phyloP scores from a whole-genome alignment of 2,113 vertebrate species.

The Stomatorhinus ivindoensis region DNA sequence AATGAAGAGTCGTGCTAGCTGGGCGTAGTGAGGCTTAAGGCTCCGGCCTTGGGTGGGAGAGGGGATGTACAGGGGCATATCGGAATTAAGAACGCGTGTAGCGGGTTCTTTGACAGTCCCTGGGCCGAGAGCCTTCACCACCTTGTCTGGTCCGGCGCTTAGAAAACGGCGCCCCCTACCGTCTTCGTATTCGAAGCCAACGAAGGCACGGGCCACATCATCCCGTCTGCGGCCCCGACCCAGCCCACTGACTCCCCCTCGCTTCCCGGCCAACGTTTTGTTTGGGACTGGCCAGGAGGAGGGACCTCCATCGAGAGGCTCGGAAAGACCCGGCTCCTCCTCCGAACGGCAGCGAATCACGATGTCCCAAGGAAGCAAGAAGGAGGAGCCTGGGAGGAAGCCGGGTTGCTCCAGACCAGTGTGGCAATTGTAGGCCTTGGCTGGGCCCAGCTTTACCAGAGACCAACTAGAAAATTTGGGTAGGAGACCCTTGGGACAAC shows the following conservation, averaged over 20 bases:
- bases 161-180: constrained; percentile 87
- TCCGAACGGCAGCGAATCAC: constrained; percentile 85
- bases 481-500: constrained; percentile 86
- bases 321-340: constrained; percentile 65
- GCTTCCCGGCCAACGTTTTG: constrained; percentile 78
- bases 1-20: constrained; percentile 84
- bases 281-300: constrained; percentile 94
- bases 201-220: constrained; percentile 84
- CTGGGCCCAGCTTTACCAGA: constrained; percentile 85
- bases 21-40: constrained; percentile 86
- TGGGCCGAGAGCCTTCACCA: constrained; percentile 90
- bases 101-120: constrained; percentile 88
- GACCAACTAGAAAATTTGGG: constrained; percentile 98
- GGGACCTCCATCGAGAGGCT: constrained; percentile 67
- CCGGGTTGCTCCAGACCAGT: constrained; percentile 89
- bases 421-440: constrained; percentile 92
- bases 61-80: constrained; percentile 93
- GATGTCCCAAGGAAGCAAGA: constrained; percentile 92
- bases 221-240: constrained; percentile 81
- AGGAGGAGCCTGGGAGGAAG: constrained; percentile 87
- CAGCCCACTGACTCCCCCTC: constrained; percentile 70
- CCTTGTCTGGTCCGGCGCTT: constrained; percentile 89
- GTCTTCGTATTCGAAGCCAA: constrained; percentile 97
- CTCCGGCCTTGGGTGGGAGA: constrained; percentile 87
- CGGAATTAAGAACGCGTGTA: constrained; percentile 82